phyloP scores from a whole-genome alignment of 1,140 invertebrate species.

The Hesperophylax magnus region DNA sequence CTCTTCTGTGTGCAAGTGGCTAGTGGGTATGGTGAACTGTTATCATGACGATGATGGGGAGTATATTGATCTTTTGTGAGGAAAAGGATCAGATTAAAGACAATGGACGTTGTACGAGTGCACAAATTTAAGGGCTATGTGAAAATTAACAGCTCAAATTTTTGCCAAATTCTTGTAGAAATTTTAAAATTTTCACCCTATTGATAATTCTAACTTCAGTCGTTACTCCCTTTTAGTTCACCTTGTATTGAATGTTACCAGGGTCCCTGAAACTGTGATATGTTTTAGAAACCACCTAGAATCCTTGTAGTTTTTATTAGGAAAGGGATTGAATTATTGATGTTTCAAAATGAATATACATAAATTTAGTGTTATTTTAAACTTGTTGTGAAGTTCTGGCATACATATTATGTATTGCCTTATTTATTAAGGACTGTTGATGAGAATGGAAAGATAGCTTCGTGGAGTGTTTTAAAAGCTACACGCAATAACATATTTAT shows the following conservation, averaged over 20 bases:
- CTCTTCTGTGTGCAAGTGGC: constrained; percentile 46
- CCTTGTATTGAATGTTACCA: constrained; percentile 47
- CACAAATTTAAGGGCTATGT: constrained; percentile 43
- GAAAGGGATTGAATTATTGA: constrained; percentile 35
- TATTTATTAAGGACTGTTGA: constrained; percentile 17
- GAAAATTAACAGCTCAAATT: constrained; percentile 50
- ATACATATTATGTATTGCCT: constrained; percentile 1
- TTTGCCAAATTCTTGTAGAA: constrained; percentile 43
- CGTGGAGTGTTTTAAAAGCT: constrained; percentile 32
- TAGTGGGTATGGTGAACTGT: constrained; percentile 39
- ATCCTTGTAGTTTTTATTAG: constrained; percentile 39
- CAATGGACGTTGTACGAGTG: constrained; percentile 30
- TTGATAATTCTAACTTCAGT: constrained; percentile 23
- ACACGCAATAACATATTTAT: constrained; percentile 41
- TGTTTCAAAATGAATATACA: constrained; percentile 42
- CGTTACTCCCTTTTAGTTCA: constrained; percentile 41
- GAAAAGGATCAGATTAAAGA: constrained; percentile 9
- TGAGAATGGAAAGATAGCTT: constrained; percentile 37
- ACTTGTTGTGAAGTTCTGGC: constrained; percentile 28
- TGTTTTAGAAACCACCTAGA: constrained; percentile 52
- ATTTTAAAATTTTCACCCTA: constrained; percentile 16
- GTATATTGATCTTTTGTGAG: constrained; percentile 41
- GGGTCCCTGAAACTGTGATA: constrained; percentile 53
- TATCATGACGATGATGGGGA: constrained; percentile 40
- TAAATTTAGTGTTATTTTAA: constrained; percentile 29